Evolutionary conservation across 1,140 invertebrate species (phyloP).

Genomic region (Frieseomelitta varia): DNA sequence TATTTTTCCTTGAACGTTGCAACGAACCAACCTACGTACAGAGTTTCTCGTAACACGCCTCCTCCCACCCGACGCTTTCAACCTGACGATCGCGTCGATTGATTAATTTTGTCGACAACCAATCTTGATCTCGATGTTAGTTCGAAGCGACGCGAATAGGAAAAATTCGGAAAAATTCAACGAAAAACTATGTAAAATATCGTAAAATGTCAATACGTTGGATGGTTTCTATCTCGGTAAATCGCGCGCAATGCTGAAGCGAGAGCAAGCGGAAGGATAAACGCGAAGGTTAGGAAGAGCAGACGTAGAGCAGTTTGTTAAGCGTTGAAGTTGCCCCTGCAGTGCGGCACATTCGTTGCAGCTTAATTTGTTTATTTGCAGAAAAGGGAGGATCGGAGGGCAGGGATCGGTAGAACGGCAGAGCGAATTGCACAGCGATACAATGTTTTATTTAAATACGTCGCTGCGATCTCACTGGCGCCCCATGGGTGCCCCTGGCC

Average conservation of each 20-base stretch:
- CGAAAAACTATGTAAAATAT: background rate
- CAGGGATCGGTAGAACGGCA: conserved; percentile 43
- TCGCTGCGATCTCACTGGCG: conserved; percentile 69
- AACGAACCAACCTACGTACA: conserved; percentile 47
- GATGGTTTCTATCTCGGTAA: background rate
- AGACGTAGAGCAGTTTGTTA: conserved; percentile 61
- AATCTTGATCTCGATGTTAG: too few species aligned
- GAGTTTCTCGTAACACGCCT: conserved; percentile 47
- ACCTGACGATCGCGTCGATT: too few species aligned
- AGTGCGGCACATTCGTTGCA: conserved; percentile 65
- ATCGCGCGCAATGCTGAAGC: conserved; percentile 6
- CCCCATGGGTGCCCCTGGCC: conserved; percentile 73
- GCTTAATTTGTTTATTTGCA: conserved; percentile 75
- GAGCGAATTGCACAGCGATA: conserved; percentile 70
- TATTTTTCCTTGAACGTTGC: conserved; percentile 74
- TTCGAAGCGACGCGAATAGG: too few species aligned
- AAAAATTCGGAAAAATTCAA: too few species aligned
- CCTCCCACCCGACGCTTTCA: too few species aligned
- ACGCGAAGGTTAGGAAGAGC: conserved; percentile 55
- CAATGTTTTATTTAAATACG: conserved; percentile 77
- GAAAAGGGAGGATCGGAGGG: conserved; percentile 47
- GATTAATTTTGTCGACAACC: too few species aligned
- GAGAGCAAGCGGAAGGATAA: conserved; percentile 37
- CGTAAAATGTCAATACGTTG: background rate
- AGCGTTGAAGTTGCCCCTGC: conserved; percentile 60